Conservation (phyloP, 2,113 vertebrate species). For the Alligator mississippiensis region DNA sequence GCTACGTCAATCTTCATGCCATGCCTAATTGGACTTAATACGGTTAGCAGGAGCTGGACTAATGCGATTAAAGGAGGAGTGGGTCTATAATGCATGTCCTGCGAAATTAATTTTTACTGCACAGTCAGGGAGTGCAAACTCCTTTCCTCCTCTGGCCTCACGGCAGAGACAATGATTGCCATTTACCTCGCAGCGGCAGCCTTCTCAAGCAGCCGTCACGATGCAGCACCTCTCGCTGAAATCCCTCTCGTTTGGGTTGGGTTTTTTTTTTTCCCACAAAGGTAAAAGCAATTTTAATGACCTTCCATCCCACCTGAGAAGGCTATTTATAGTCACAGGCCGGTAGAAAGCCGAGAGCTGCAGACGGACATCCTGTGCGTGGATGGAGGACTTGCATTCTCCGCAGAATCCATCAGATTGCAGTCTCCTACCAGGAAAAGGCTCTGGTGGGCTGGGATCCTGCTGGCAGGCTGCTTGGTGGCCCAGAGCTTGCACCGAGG, state of each 20-base stretch:
- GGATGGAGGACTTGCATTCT: constrained; percentile 61
- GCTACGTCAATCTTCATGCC: no score
- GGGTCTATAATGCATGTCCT: neutral
- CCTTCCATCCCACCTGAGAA: neutral
- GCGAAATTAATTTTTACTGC: neutral
- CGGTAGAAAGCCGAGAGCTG: constrained; percentile 65
- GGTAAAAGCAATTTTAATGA: neutral
- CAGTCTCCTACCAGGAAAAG: constrained; percentile 57
- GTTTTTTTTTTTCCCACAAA: neutral
- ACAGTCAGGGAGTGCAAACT: neutral
- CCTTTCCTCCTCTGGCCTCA: neutral
- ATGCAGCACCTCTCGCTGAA: neutral
- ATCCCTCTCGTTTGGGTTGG: neutral
- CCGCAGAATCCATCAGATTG: constrained; percentile 67
- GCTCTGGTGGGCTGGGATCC: constrained; percentile 46
- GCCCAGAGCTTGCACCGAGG: constrained; percentile 62
- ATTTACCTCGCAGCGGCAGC: neutral
- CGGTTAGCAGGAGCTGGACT: no score
- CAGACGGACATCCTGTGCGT: constrained; percentile 61
- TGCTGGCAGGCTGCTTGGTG: neutral
- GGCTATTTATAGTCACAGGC: constrained; percentile 2
- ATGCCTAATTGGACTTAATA: neutral
- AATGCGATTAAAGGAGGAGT: neutral
- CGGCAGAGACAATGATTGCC: neutral
- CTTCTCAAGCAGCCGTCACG: neutral